Conservation (phyloP, 2,113 vertebrate genomes). For the Anarrhichthys ocellatus region DNA sequence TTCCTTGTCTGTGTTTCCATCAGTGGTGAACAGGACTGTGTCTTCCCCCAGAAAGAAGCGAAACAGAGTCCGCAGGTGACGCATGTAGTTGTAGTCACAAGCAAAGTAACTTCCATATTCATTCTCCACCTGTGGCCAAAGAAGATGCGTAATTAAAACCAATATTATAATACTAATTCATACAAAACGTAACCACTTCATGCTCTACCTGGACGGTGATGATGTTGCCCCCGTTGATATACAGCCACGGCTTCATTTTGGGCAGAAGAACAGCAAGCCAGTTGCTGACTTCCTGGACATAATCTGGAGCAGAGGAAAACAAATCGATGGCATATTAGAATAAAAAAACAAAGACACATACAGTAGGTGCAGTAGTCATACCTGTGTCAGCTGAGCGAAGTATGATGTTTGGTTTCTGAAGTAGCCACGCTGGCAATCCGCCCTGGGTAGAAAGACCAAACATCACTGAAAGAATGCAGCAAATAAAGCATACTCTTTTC, state of each 20-base stretch:
- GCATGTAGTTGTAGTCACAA: slow-evolving; percentile 91
- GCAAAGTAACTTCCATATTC: slow-evolving; percentile 95
- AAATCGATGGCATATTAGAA: not conserved
- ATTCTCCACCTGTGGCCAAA: slow-evolving; percentile 89
- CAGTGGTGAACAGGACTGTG: slow-evolving; percentile 94
- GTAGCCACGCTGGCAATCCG: slow-evolving; percentile 95
- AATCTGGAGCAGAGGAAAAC: slow-evolving; percentile 82
- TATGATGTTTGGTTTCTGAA: slow-evolving; percentile 87
- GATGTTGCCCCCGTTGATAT: slow-evolving; percentile 93
- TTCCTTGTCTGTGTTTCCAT: slow-evolving; percentile 83
- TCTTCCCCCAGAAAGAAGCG: slow-evolving; percentile 86
- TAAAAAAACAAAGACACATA: not conserved
- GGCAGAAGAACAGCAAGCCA: slow-evolving; percentile 92
- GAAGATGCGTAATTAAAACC: not conserved
- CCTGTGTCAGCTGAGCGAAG: slow-evolving; percentile 91
- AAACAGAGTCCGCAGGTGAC: slow-evolving; percentile 87
- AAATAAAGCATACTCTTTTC: not conserved
- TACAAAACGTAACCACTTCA: not conserved
- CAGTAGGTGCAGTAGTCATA: slow-evolving; percentile 57
- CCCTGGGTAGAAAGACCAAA: slow-evolving; percentile 81
- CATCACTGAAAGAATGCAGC: not conserved
- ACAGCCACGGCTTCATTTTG: slow-evolving; percentile 90
- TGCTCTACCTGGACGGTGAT: slow-evolving; percentile 91
- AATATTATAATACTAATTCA: not conserved
- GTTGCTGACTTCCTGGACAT: slow-evolving; percentile 88